Evolutionary conservation across 2,797 vertebrate species (phyloP), one percentile per base, ranked within the genome.

Genomic region (Mallotus villosus): DNA sequence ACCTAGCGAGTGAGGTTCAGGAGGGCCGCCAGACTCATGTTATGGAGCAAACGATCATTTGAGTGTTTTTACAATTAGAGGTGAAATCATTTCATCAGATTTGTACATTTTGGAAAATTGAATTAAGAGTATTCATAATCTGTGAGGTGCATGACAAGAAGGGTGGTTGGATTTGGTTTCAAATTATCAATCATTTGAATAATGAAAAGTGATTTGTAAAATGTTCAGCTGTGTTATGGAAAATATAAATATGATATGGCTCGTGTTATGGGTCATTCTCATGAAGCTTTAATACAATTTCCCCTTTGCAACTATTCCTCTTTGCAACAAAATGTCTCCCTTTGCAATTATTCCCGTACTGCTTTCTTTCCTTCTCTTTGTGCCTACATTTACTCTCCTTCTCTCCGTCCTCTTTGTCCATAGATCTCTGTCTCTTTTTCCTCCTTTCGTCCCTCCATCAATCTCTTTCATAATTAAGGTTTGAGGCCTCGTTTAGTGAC

Each of bases 41-140:
- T 73, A 66, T 24, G 58, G 65, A 64, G 73, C 25, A 41, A 58
- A 25, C 70, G 66, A 83, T 79, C 57, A 70, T 72, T 69, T 77
- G 11, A 73, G 70, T 4, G 71, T 46, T 62, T 73, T 69, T 72
- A 29, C 49, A n/a, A 64, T 24, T 41, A 27, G 7, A 49, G 65
- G 41, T 65, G 19, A 66, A 75, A 71, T 78, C 70, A 29, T 53
- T 68, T 68, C 16, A 71, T 60, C 29, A 62, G 67, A 78, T 74
- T 74, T 71, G 37, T 80, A 65, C 9, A 74, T 70, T 70, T 34
- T 3, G 37, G 37, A 2, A 41, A 41, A 57, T 3, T 24, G 46
- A 77, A 62, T 77, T 3, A 74, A 7, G 58, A 58, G 29, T 63
- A n/a, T 22, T 74, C 6, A 75, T 5, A 46, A 77, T 67, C 63